Conservation (phyloP, 2,888 invertebrate species). For the Nemoura dubitans region DNA sequence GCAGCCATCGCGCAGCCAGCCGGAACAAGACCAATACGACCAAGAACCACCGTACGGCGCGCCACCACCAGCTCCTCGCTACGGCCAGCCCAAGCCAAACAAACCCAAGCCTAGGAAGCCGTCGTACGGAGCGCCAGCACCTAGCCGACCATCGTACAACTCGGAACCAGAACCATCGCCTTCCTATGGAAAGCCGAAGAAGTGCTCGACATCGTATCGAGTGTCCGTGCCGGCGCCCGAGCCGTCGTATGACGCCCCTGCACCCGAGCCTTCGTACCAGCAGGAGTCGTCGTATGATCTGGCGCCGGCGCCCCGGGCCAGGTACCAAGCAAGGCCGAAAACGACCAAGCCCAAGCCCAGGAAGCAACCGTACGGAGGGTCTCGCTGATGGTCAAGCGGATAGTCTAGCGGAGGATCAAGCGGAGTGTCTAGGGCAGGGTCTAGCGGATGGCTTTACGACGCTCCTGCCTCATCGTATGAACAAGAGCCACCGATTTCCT, state of each 20-base stretch:
- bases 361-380: not conserved
- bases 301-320: not conserved
- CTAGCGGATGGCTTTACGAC: too few species aligned
- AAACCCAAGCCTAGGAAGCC: not conserved
- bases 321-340: not conserved
- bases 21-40: not conserved
- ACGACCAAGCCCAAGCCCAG: not conserved
- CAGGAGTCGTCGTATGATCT: not conserved
- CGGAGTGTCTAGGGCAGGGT: too few species aligned
- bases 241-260: not conserved
- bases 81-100: not conserved
- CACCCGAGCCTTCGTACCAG: not conserved
- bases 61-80: too few species aligned
- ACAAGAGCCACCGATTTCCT: too few species aligned
- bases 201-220: not conserved
- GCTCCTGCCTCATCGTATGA: too few species aligned
- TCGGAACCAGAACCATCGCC: not conserved
- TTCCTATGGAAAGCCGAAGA: not conserved
- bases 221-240: not conserved
- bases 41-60: not conserved
- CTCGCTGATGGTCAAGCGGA: too few species aligned
- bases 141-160: not conserved
- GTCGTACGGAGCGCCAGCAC: not conserved
- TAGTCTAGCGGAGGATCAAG: not conserved
- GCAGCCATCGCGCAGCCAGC: not conserved